Conservation (phyloP, 2,797 vertebrate species). For the Myotis findleyi region DNA sequence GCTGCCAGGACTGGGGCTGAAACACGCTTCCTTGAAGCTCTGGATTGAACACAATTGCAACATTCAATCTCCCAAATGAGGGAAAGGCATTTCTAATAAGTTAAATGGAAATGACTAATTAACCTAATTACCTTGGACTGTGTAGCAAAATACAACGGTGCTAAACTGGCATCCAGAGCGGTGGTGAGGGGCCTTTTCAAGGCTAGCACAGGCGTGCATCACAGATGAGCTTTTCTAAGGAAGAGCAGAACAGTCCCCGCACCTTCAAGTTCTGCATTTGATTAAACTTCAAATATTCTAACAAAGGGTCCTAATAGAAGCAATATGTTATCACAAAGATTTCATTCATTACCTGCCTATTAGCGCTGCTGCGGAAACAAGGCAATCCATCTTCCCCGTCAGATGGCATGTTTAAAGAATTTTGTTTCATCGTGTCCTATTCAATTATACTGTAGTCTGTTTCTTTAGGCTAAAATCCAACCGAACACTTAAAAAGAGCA, state of each 20-base stretch:
- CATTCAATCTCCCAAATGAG: slow-evolving; percentile 83
- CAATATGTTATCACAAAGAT: slow-evolving; percentile 58
- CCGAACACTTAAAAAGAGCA: slow-evolving; percentile 7
- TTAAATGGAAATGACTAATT: slow-evolving; percentile 87
- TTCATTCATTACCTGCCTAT: slow-evolving; percentile 51
- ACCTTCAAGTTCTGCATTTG: slow-evolving; percentile 60
- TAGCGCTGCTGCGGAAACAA: slow-evolving; percentile 56
- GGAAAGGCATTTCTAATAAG: slow-evolving; percentile 84
- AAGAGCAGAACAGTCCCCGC: slow-evolving; percentile 62
- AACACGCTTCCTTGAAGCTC: slow-evolving; percentile 79
- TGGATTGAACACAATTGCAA: slow-evolving; percentile 80
- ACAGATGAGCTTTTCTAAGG: slow-evolving; percentile 73
- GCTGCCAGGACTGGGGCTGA: slow-evolving; percentile 47
- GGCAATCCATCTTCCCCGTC: slow-evolving; percentile 53
- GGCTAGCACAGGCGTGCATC: slow-evolving; percentile 71
- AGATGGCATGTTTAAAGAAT: slow-evolving; percentile 7
- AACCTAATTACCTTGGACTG: slow-evolving; percentile 85
- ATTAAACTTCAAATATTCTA: slow-evolving; percentile 4
- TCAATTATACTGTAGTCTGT: slow-evolving; percentile 62
- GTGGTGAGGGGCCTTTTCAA: slow-evolving; percentile 71
- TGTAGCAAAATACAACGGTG: slow-evolving; percentile 83
- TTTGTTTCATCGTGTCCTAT: slow-evolving; percentile 52
- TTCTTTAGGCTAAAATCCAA: slow-evolving; percentile 59
- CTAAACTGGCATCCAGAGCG: slow-evolving; percentile 75
- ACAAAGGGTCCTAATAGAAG: slow-evolving; percentile 68